A percentile compares a stretch with the other conserved stretches of the same genome.
These are phyloP conservation scores for Littorina saxatilis DNA, from an alignment of 1,140 invertebrate species.

Conservation along the genomic window DNA sequence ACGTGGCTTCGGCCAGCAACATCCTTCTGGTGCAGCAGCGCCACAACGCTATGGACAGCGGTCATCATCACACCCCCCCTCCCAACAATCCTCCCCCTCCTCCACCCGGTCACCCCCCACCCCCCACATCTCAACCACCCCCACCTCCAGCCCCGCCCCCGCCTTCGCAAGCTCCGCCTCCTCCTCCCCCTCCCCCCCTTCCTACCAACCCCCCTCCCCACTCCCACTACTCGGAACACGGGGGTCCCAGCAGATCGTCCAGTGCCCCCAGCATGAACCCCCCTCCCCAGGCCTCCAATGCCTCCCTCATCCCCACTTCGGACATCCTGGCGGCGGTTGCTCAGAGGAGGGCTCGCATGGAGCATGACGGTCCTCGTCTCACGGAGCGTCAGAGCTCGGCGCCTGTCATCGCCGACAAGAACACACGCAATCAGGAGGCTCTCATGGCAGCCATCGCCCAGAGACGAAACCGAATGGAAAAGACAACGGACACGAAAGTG, in stretches of 20 bases:
- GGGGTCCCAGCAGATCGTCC: not conserved
- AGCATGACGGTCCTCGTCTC: slow-evolving; percentile 59
- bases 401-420: not conserved
- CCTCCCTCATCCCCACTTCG: slow-evolving; percentile 26
- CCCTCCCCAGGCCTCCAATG: not conserved
- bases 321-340: slow-evolving; percentile 65
- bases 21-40: not conserved
- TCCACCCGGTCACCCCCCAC: slow-evolving; percentile 46
- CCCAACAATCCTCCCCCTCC: slow-evolving; percentile 48
- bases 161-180: slow-evolving; percentile 49
- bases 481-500: slow-evolving; percentile 54
- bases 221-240: not conserved
- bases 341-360: slow-evolving; percentile 56
- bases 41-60: not conserved
- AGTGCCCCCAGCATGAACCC: not conserved
- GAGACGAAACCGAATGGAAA: slow-evolving; percentile 56
- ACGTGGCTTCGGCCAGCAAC: not conserved
- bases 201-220: slow-evolving; percentile 35
- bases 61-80: slow-evolving; percentile 29
- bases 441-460: slow-evolving; percentile 67
- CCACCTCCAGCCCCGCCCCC: slow-evolving; percentile 47
- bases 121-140: slow-evolving; percentile 33
- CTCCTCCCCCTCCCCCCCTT: slow-evolving; percentile 51
- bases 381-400: slow-evolving; percentile 44
- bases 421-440: slow-evolving; percentile 62